Conservation (phyloP, 64 coral and sea anemone genomes). For the Stichodactyla helianthus region DNA sequence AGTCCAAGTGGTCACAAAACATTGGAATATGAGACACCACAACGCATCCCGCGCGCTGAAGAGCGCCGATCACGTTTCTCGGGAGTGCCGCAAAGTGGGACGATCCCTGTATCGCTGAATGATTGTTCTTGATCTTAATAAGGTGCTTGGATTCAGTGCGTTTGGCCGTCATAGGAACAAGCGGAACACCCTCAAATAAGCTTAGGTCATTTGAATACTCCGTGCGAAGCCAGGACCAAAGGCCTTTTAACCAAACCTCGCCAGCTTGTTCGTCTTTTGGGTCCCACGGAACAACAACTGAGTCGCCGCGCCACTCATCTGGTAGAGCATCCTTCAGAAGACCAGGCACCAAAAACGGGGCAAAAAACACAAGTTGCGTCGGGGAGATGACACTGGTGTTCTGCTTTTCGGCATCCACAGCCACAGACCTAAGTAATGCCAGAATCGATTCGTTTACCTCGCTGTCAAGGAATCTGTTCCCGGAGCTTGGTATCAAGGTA, state of each 20-base stretch:
- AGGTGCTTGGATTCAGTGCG: constrained; percentile 42
- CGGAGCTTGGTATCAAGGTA: constrained; percentile 50
- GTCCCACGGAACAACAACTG: constrained; percentile 63
- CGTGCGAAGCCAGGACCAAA: constrained; percentile 81
- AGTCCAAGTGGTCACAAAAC: constrained; percentile 83
- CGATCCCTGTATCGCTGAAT: constrained; percentile 74
- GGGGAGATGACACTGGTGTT: constrained; percentile 16
- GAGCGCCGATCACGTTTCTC: constrained; percentile 54
- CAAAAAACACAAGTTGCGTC: constrained; percentile 55
- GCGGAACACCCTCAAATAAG: constrained; percentile 70
- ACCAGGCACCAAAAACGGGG: constrained; percentile 31
- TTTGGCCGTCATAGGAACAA: constrained; percentile 45
- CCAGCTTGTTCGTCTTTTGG: constrained; percentile 39
- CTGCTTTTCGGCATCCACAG: constrained; percentile 43
- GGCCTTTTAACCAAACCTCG: constrained; percentile 67
- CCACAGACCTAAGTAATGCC: constrained; percentile 32
- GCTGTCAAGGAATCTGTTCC: constrained; percentile 65
- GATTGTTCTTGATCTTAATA: constrained; percentile 69
- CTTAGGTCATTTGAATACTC: constrained; percentile 76
- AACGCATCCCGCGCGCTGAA: constrained; percentile 68
- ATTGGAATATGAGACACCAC: constrained; percentile 72
- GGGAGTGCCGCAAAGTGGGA: constrained; percentile 86
- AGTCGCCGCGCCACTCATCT: constrained; percentile 14
- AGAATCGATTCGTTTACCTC: constrained; percentile 36
- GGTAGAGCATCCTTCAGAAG: constrained; percentile 47